phyloP scores from a whole-genome alignment of 2,888 invertebrate genomes.

The Agrochola circellaris region DNA sequence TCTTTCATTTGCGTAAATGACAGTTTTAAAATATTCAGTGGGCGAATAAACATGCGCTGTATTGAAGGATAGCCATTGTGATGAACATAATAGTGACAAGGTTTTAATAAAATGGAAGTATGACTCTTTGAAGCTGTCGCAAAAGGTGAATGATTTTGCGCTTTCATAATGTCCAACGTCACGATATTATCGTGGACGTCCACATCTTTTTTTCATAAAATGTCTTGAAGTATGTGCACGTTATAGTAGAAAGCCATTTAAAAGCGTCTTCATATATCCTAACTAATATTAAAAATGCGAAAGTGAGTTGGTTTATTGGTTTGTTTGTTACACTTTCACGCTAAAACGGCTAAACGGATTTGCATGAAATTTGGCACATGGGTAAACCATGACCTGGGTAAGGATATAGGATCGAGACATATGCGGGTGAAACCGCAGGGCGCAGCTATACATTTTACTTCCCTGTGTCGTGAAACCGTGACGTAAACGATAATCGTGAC shows the following conservation, averaged over 20 bases:
- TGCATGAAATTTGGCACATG: too few relatives aligned
- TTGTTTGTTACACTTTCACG: too few relatives aligned
- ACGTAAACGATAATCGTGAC: not conserved
- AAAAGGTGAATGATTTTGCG: not conserved
- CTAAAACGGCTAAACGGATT: too few relatives aligned
- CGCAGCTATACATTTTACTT: not conserved
- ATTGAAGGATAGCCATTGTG: slow-evolving; percentile 5
- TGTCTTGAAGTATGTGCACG: not conserved
- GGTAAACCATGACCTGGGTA: too few relatives aligned
- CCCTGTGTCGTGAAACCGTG: not conserved
- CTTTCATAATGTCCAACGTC: not conserved
- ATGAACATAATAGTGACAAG: slow-evolving; percentile 7
- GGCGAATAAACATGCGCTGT: slow-evolving; percentile 39
- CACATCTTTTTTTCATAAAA: not conserved
- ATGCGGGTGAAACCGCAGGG: too few relatives aligned
- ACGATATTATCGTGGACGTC: not conserved
- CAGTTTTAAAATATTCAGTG: slow-evolving; percentile 68
- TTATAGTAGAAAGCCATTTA: too few relatives aligned
- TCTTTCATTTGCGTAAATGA: slow-evolving; percentile 68
- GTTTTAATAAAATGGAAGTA: not conserved
- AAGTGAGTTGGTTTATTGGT: too few relatives aligned
- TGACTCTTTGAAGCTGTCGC: not conserved
- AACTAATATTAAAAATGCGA: too few relatives aligned
- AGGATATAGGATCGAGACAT: too few relatives aligned
- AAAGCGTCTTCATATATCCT: too few relatives aligned